Percentiles rank a stretch among this genome's conserved stretches.
Evolutionary conservation across 2,888 invertebrate species (phyloP).

Genomic region (Artemia sinica): DNA sequence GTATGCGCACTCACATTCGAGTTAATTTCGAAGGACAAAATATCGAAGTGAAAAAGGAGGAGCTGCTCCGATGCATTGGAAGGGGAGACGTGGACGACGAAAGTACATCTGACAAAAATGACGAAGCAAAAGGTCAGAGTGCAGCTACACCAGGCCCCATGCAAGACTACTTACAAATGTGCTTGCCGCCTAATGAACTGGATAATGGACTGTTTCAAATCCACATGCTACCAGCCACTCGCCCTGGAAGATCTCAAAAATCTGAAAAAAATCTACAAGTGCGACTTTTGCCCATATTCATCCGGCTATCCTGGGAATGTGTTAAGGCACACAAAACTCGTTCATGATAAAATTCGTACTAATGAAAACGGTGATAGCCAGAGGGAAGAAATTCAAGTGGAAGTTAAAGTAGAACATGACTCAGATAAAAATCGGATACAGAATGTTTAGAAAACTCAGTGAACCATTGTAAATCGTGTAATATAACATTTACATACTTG

Average conservation of each 20-base stretch:
- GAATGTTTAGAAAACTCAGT: constrained; percentile 24
- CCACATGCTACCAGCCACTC: constrained; percentile 16
- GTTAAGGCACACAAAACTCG: constrained; percentile 51
- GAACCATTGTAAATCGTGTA: constrained; percentile 84
- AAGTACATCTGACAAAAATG: constrained; percentile 26
- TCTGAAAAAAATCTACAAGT: constrained; percentile 50
- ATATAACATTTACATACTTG: constrained; percentile 81
- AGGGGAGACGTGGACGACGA: constrained; percentile 52
- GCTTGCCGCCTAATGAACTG: neutral
- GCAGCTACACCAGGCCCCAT: constrained; percentile 23
- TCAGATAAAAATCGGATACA: constrained; percentile 14
- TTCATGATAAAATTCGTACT: constrained; percentile 38
- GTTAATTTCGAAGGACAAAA: constrained; percentile 82
- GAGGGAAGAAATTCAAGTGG: constrained; percentile 29
- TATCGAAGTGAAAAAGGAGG: constrained; percentile 36
- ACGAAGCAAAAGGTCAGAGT: constrained; percentile 25
- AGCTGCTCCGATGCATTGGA: constrained; percentile 47
- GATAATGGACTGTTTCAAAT: neutral
- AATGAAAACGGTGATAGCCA: constrained; percentile 30
- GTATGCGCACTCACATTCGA: constrained; percentile 91
- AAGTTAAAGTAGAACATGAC: constrained; percentile 17
- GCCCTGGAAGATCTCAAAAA: constrained; percentile 22
- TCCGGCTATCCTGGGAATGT: constrained; percentile 62
- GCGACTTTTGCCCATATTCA: constrained; percentile 54
- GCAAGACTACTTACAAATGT: constrained; percentile 28